A percentile compares a stretch with the other conserved stretches of the same genome.
These are phyloP conservation scores for Caenorhabditis auriculariae DNA, from an alignment of 2,888 invertebrate species.

Conservation along the genomic window DNA sequence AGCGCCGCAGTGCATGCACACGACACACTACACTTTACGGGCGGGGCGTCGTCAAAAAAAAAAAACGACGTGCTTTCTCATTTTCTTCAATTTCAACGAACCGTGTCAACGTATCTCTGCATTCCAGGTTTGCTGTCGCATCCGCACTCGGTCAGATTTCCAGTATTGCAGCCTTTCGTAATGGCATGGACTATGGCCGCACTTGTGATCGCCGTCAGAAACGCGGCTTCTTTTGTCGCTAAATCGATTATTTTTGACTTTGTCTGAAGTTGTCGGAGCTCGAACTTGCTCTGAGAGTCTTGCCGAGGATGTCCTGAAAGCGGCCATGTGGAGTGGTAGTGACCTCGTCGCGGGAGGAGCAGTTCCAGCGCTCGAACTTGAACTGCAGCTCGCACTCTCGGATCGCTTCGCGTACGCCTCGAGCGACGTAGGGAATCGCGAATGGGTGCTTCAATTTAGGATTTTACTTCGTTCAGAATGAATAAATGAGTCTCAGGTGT, in stretches of 20 bases:
- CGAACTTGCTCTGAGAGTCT: slow-evolving; percentile 50
- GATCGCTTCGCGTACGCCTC: slow-evolving; percentile 69
- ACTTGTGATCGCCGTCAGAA: slow-evolving; percentile 70
- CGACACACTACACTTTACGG: slow-evolving; percentile 1
- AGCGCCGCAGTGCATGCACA: no score
- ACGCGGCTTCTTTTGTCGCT: slow-evolving; percentile 71
- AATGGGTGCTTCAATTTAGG: slow-evolving; percentile 65
- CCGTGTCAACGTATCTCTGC: slow-evolving; percentile 49
- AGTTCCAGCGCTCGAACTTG: slow-evolving; percentile 68
- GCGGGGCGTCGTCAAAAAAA: neutral
- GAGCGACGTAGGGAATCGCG: slow-evolving; percentile 68
- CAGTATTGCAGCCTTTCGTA: slow-evolving; percentile 70
- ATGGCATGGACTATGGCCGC: slow-evolving; percentile 71
- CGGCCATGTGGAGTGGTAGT: slow-evolving; percentile 43
- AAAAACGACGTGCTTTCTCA: no score
- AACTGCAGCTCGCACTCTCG: slow-evolving; percentile 71
- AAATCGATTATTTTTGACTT: slow-evolving; percentile 26
- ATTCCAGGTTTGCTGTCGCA: slow-evolving; percentile 65
- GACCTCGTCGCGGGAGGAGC: slow-evolving; percentile 61
- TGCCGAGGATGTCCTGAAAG: slow-evolving; percentile 55
- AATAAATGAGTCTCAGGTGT: neutral
- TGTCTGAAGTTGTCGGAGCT: neutral
- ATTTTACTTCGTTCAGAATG: neutral
- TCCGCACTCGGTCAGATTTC: slow-evolving; percentile 70
- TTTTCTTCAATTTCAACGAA: no score